Conservation (phyloP, 2,113 vertebrate species). For the Cavia aperea region DNA sequence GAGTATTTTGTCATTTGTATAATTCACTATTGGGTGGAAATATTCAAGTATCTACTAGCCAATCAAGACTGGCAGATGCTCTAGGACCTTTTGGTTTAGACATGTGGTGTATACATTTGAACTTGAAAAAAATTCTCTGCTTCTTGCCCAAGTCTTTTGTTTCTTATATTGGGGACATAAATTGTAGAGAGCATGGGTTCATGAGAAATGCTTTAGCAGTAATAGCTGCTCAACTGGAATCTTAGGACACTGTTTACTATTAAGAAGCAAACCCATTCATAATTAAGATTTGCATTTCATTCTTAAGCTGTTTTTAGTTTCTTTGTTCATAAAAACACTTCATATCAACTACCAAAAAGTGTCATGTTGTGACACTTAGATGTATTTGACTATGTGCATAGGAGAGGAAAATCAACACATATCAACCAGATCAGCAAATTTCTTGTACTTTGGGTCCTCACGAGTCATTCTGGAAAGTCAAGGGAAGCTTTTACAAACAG, state of each 20-base stretch:
- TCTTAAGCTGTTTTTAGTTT: constrained; percentile 7
- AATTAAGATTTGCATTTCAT: not conserved
- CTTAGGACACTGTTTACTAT: not conserved
- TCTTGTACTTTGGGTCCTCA: not conserved
- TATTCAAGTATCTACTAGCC: not conserved
- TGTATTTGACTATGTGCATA: constrained; percentile 21
- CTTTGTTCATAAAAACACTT: constrained; percentile 7
- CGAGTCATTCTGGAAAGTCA: constrained; percentile 11
- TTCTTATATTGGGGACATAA: not conserved
- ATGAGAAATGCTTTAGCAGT: not conserved
- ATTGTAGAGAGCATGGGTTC: not conserved
- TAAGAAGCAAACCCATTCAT: constrained; percentile 4
- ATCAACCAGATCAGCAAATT: not conserved
- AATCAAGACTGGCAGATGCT: constrained; percentile 22
- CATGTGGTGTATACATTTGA: not conserved
- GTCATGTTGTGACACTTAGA: constrained; percentile 1
- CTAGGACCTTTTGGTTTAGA: not conserved
- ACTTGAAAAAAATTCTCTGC: constrained; percentile 1
- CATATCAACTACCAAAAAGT: not conserved
- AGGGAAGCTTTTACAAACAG: constrained; percentile 38
- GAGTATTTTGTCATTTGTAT: not conserved
- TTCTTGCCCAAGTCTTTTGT: not conserved
- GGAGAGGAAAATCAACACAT: not conserved
- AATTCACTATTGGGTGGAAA: not conserved
- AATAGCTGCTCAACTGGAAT: not conserved